phyloP scores from a whole-genome alignment of 2,888 invertebrate species.

The Leptinotarsa rubiginosa region DNA sequence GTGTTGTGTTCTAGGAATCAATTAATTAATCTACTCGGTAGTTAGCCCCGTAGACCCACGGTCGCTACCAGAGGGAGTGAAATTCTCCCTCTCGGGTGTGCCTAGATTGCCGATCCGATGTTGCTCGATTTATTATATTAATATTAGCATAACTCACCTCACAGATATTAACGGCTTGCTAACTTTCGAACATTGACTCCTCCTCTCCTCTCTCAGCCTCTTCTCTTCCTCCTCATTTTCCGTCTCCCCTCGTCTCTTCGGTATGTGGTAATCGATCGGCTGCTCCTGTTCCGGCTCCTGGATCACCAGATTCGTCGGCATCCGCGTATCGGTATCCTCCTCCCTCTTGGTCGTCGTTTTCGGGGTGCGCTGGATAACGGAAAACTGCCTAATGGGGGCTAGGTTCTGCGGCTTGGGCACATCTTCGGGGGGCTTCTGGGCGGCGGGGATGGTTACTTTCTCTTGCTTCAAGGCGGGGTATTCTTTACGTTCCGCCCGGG shows the following conservation, averaged over 20 bases:
- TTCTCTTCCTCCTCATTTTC: constrained; percentile 79
- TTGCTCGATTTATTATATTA: no score
- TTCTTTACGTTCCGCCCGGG: constrained; percentile 79
- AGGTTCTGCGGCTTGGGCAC: constrained; percentile 59
- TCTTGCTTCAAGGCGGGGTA: constrained; percentile 73
- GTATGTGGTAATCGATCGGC: constrained; percentile 90
- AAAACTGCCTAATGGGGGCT: constrained; percentile 63
- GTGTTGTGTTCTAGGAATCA: no score
- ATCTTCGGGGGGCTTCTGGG: constrained; percentile 71
- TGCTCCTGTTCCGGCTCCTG: constrained; percentile 72
- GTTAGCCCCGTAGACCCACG: no score
- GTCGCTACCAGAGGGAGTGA: no score
- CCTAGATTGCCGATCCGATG: no score
- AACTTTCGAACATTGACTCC: constrained; percentile 77
- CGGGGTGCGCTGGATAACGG: constrained; percentile 67
- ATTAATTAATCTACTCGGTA: no score
- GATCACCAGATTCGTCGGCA: constrained; percentile 50
- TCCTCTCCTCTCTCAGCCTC: constrained; percentile 76
- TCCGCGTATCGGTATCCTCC: constrained; percentile 59
- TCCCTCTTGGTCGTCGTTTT: constrained; percentile 70
- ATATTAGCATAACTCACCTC: constrained; percentile 54
- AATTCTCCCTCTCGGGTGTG: no score
- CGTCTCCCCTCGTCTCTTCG: constrained; percentile 79
- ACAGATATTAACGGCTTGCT: constrained; percentile 73
- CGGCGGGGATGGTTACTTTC: constrained; percentile 74